Conservation (phyloP, 2,888 invertebrate species). For the Idaea dimidiata region DNA sequence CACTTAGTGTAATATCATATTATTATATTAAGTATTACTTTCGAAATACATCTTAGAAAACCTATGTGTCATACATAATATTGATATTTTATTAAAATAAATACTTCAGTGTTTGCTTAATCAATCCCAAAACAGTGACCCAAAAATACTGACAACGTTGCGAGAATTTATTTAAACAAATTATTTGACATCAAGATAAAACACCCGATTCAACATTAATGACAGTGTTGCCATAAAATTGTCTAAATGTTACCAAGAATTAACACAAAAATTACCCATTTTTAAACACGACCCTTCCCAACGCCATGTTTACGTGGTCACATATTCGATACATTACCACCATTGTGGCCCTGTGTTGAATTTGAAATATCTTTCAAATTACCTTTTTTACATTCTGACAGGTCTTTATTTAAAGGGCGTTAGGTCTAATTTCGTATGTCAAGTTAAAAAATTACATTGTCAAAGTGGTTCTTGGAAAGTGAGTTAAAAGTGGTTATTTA, state of each 20-base stretch:
- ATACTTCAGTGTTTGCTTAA: neutral
- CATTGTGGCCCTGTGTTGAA: slow-evolving; percentile 34
- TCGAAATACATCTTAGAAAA: too few species aligned
- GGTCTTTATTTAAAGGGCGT: slow-evolving; percentile 5
- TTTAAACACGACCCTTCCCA: slow-evolving; percentile 31
- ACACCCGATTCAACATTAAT: neutral
- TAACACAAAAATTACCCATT: slow-evolving; percentile 36
- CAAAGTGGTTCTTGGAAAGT: slow-evolving; percentile 48
- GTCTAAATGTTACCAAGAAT: slow-evolving; percentile 40
- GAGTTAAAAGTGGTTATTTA: slow-evolving; percentile 52
- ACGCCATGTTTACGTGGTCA: slow-evolving; percentile 32
- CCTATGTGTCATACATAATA: too few species aligned
- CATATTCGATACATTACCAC: slow-evolving; percentile 37
- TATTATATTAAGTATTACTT: too few species aligned
- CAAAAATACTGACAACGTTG: neutral
- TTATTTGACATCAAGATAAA: neutral
- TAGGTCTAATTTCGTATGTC: slow-evolving; percentile 15
- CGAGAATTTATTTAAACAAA: neutral
- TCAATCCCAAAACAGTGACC: neutral
- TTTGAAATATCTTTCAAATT: slow-evolving; percentile 22
- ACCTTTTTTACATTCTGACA: neutral
- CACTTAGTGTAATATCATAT: too few species aligned
- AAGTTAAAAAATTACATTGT: slow-evolving; percentile 33
- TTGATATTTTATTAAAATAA: neutral
- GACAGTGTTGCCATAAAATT: slow-evolving; percentile 16